These are phyloP conservation scores for Acanthochromis polyacanthus DNA, from an alignment of 2,113 vertebrate genomes.

Conservation along the genomic window DNA sequence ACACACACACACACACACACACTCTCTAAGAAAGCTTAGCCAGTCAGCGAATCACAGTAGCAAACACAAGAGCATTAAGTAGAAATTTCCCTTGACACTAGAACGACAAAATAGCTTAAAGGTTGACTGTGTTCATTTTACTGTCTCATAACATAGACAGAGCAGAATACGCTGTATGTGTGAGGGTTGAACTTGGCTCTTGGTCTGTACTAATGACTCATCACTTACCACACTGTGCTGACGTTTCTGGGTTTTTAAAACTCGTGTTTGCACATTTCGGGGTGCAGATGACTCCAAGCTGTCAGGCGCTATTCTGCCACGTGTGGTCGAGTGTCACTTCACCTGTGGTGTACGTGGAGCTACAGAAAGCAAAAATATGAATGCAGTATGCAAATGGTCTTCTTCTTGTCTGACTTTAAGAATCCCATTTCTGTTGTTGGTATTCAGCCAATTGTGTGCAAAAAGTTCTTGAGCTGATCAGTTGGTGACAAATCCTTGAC, in stretches of 20 bases:
- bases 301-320: background rate
- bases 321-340: background rate
- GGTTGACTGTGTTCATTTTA: slow-evolving; percentile 13
- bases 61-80: slow-evolving; percentile 25
- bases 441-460: no score
- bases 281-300: slow-evolving; percentile 4
- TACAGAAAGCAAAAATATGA: no score
- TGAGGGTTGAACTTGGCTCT: background rate
- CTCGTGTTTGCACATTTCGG: slow-evolving; percentile 1
- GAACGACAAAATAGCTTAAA: slow-evolving; percentile 1
- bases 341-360: background rate
- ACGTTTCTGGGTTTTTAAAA: slow-evolving; percentile 12
- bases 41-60: slow-evolving; percentile 29
- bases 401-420: no score
- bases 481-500: no score
- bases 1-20: slow-evolving; percentile 19
- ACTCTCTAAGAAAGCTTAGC: slow-evolving; percentile 45
- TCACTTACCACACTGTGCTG: background rate
- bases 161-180: background rate
- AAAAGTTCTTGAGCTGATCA: no score
- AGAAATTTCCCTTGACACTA: slow-evolving; percentile 40
- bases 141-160: background rate
- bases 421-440: background rate
- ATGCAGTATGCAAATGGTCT: no score
- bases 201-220: slow-evolving; percentile 25